Base-by-base conservation (phyloP, 2,888 invertebrate genomes). In the Leptodirus hochenwartii region DNA sequence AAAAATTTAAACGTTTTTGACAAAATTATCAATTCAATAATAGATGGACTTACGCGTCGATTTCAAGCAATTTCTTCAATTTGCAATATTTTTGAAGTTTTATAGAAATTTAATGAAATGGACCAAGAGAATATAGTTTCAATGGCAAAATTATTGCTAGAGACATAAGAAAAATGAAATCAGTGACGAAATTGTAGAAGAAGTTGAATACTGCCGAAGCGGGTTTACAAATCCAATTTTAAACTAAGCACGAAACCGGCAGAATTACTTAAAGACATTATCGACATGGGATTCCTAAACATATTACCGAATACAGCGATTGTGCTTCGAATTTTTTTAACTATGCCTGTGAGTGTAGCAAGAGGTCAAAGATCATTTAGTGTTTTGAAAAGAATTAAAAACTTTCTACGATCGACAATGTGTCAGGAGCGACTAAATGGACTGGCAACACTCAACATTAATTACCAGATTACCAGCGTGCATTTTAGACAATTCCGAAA, bases 241-340 rank as follows among this genome's bases (percentile, higher is more conserved):
- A 29, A 29, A 22, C 29, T 29, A 17, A 29, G 29, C 13, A 29
- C 20, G 13, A 29, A 29, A 20, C 22, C 29, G 14, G 14, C 20
- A 29, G 29, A 29, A 20, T 29, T 29, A 20, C 22, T 29, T 17
- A 22, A 29, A 12, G 29, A 29, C 9, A 29, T 29, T 29, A 12
- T 17, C 22, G 22, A 29, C 29, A 29, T 22, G 22, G 29, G 29
- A 17, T 29, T 29, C 29, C 11, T 29, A 29, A 29, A n/a, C n/a
- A n/a, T n/a, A n/a, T n/a, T n/a, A n/a, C n/a, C n/a, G n/a, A n/a
- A n/a, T n/a, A n/a, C n/a, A 20, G 17, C 16, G n/a, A 20, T 22
- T 29, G 4, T 17, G 10, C 29, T 29, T 29, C 29, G 29, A 11
- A 29, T 29, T 29, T 20, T 29, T 20, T 20, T 20, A 20, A 20